These are phyloP conservation scores for Microctenopoma lineatum DNA, from an alignment of 2,797 vertebrate genomes.

Conservation along the genomic window DNA sequence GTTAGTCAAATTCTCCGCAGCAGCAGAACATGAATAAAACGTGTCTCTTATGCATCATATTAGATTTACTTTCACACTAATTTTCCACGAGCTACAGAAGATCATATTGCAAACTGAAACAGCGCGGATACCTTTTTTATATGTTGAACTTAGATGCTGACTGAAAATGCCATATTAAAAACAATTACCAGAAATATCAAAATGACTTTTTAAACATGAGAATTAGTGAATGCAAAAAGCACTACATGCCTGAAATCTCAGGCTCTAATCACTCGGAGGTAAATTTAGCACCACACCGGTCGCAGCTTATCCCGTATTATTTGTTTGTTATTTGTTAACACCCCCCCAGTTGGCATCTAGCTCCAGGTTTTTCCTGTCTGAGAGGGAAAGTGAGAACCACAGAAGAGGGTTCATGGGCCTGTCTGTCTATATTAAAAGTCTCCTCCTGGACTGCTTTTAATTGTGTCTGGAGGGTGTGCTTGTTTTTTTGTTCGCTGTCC, in stretches of 20 bases:
- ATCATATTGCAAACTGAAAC: slow-evolving; percentile 13
- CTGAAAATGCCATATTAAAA: background rate
- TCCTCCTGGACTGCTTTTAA: slow-evolving; percentile 54
- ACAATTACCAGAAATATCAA: background rate
- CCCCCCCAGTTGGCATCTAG: slow-evolving; percentile 19
- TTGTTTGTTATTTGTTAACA: slow-evolving; percentile 49
- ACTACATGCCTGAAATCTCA: background rate
- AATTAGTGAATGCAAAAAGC: background rate
- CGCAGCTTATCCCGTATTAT: slow-evolving; percentile 43
- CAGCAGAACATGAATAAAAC: slow-evolving; percentile 7
- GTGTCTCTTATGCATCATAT: background rate
- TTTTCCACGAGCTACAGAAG: slow-evolving; percentile 9
- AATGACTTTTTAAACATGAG: background rate
- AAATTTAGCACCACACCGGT: slow-evolving; percentile 31
- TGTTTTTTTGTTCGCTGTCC: slow-evolving; percentile 52
- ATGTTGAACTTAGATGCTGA: background rate
- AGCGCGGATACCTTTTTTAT: background rate
- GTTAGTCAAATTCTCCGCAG: background rate
- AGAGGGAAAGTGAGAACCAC: slow-evolving; percentile 9
- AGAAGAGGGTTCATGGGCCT: slow-evolving; percentile 25
- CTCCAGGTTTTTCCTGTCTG: slow-evolving; percentile 7
- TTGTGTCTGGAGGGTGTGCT: slow-evolving; percentile 66
- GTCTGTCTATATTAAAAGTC: slow-evolving; percentile 58
- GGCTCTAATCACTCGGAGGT: slow-evolving; percentile 16
- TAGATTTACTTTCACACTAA: slow-evolving; percentile 11